Base-by-base conservation (phyloP, 2,888 invertebrate species). In the Capitulum mitella region DNA sequence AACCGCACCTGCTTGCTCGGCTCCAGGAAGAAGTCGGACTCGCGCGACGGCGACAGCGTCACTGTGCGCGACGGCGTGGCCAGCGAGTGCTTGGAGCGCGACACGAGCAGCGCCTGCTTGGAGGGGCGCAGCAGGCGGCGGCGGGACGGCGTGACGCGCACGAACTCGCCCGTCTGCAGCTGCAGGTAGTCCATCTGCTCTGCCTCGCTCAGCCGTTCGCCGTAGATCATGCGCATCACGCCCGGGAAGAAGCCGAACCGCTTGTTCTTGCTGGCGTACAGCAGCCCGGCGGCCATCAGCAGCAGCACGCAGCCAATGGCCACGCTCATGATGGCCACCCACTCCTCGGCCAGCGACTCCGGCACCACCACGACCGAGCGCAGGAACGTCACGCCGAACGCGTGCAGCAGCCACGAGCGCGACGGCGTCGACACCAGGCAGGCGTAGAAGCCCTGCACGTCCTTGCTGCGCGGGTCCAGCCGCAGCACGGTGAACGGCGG, bases 101-200 rank as follows among this genome's bases (percentile, higher is more conserved):
- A 70, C 14, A 70, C 22, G 37, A 70, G 37, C 37, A 70, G 70
- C 40, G 70, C 37, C 37, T 40, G 70, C 34, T 70, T 70, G 70
- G 70, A 70, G 70, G 70, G 70, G 10, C 70, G 70, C 70, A 70
- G 37, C 37, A 70, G 70, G 37, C 70, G 70, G 70, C 70, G 70
- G 40, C 70, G 70, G 8, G 70, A 70, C 26, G 70, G 40, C 26
- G 70, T 70, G 19, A 70, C 29, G 19, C 26, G 70, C 26, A 70
- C 70, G 26, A 40, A 40, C 70, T 70, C 70, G 22, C 70, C 70
- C 70, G 70, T 70, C 70, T 70, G 70, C 70, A 70, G 70, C 70
- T 70, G 70, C 40, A 70, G 70, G 40, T 70, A 70, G 40, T 70
- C 70, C 26, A 70, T 22, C 70, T 70, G 70, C 26, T 70, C 70